Evolutionary conservation across 2,113 vertebrate species (phyloP), one percentile per base, ranked within the genome.

Genomic region (Lepisosteus oculatus): DNA sequence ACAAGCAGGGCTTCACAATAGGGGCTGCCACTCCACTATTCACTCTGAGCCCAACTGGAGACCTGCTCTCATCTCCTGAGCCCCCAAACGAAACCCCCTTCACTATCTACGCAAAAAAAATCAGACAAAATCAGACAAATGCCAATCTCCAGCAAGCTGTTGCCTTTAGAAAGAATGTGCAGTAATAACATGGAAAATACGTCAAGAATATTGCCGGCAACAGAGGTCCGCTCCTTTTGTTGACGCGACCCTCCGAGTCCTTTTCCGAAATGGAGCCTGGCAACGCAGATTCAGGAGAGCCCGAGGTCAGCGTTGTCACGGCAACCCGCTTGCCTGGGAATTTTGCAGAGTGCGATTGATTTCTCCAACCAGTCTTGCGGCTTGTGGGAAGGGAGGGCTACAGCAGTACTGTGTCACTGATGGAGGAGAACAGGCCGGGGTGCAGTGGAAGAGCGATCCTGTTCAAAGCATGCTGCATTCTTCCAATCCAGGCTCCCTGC

Each of bases 251-350:
- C 47, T 51, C 47, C 5, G 47, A 51, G 9, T 51, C 47, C 41
- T 65, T 41, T 65, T 41, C 41, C 43, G n/a, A 8, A 79, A 64
- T 67, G 51, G 68, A 74, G 77, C 61, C 76, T 78, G 81, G 78
- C 78, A 84, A 79, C 72, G 76, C 75, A 74, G 29, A 12, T 17
- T 41, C 12, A 11, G 29, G 45, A 9, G 44, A n/a, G 54, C 57
- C 57, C 65, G 51, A 67, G 70, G 76, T 79, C 69, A 79, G 61
- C 3, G 72, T 71, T 81, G 80, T 83, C 84, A 86, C 81, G 81
- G 83, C 76, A 85, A 86, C 84, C 1, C 59, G 55, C 78, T 78
- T 75, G 77, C 64, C 79, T 81, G 81, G 57, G 57, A 59, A 59
- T 59, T 59, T 59, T 59, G 7, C 56, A 13, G 56, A 59, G 56